Base-by-base conservation (phyloP, 2,888 invertebrate genomes). In the Rutpela maculata region DNA sequence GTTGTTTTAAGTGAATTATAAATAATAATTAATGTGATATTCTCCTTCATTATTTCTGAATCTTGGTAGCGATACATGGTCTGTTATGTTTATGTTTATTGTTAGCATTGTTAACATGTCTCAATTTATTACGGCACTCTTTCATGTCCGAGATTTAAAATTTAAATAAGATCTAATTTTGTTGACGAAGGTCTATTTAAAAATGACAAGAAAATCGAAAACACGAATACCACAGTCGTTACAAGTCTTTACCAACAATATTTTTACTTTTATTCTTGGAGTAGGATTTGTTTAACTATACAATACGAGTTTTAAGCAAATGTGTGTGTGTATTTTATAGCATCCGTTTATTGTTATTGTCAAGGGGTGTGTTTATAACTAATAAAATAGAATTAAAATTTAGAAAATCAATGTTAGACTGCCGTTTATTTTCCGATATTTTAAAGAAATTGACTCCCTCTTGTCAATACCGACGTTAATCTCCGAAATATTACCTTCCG, bases 391-490 rank as follows among this genome's bases (percentile, higher is more conserved):
- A 26, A 69, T 35, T 69, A 69, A 69, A 69, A 56, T 59, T 31
- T 35, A n/a, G 22, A 50, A n/a, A n/a, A n/a, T 22, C 10, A 22
- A 19, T 10, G 22, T 55, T 26, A 11, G 22, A 55, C 50, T 56
- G 59, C 60, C 70, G 19, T 38, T 70, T 70, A 70, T 43, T 70
- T 70, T 59, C 5, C 70, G 38, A 35, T 70, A 56, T 70, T 60
- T 70, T 70, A 60, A 15, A 22, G 38, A 60, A 70, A 70, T 60
- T 38, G 70, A 70, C 70, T 70, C 38, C 38, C 15, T 26, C 35
- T 38, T 60, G 70, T 70, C 70, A 43, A 70, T 70, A 70, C 1
- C 70, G 70, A 70, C 70, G 70, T 57, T 70, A 70, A 70, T 70
- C 70, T 70, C 12, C 15, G 38, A 70, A 38, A 60, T 70, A 70